Percentiles rank a stretch among this genome's conserved stretches.
These are phyloP conservation scores for Hetaerina americana DNA, from an alignment of 1,140 invertebrate genomes.

Conservation along the genomic window DNA sequence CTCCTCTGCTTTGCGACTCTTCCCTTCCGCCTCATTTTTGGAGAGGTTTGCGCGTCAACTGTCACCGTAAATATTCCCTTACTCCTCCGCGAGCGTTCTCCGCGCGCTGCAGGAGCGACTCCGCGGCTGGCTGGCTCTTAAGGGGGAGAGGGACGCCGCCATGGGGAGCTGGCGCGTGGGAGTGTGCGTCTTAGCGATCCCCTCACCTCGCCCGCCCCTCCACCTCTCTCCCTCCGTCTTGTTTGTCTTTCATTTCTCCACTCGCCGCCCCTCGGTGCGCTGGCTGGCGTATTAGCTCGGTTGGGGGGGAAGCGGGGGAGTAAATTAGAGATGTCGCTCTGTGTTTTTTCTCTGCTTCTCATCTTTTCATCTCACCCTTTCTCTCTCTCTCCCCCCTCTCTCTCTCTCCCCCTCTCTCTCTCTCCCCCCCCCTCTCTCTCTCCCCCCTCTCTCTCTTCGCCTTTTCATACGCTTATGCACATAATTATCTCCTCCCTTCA, in stretches of 20 bases:
- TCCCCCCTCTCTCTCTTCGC: neutral
- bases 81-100: too few species aligned
- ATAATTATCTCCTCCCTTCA: too few species aligned
- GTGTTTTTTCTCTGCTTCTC: too few species aligned
- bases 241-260: neutral
- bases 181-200: neutral
- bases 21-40: neutral
- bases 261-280: neutral
- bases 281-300: too few species aligned
- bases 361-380: too few species aligned
- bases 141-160: too few species aligned
- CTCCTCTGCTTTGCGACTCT: neutral
- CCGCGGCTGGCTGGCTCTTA: too few species aligned
- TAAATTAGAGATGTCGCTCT: too few species aligned
- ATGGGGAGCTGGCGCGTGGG: neutral
- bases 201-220: neutral
- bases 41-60: neutral
- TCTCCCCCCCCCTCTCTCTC: neutral
- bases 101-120: too few species aligned
- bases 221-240: neutral
- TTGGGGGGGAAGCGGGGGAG: too few species aligned
- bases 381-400: neutral
- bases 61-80: neutral
- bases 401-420: neutral
- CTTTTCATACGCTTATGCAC: too few species aligned